These are phyloP conservation scores for Mimachlamys varia DNA, from an alignment of 2,888 invertebrate genomes.

Conservation along the genomic window DNA sequence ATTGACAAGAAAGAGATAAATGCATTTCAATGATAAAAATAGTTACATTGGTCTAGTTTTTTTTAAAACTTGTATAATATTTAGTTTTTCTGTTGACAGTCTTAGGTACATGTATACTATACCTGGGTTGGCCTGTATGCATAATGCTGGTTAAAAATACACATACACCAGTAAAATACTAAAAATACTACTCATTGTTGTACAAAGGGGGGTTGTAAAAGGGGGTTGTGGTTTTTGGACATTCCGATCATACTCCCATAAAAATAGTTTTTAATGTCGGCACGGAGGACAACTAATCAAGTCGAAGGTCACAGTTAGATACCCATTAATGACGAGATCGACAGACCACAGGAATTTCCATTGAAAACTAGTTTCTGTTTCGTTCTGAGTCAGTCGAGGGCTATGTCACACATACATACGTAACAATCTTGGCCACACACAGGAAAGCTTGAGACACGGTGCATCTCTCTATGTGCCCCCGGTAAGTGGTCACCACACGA, in stretches of 20 bases:
- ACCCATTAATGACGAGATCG: background rate
- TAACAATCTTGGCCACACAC: background rate
- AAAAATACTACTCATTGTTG: too few species aligned
- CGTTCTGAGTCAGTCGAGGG: background rate
- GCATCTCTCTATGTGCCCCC: background rate
- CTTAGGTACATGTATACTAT: too few species aligned
- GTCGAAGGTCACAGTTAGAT: conserved; percentile 8
- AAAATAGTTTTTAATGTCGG: background rate
- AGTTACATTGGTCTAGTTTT: too few species aligned
- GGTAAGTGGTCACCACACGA: background rate
- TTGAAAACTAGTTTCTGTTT: conserved; percentile 14
- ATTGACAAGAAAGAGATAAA: too few species aligned
- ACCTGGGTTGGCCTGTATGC: too few species aligned
- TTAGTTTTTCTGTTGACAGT: too few species aligned
- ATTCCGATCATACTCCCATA: background rate
- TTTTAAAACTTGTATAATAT: too few species aligned
- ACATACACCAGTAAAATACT: too few species aligned
- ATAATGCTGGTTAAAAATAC: too few species aligned
- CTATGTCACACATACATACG: background rate
- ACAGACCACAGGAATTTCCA: conserved; percentile 7
- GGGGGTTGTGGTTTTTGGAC: too few species aligned
- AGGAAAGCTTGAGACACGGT: background rate
- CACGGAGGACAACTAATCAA: background rate
- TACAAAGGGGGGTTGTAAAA: too few species aligned
- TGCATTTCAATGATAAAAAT: too few species aligned